Evolutionary conservation across 2,113 vertebrate genomes (phyloP), one percentile per base, ranked within the genome.

Genomic region (Carlito syrichta): DNA sequence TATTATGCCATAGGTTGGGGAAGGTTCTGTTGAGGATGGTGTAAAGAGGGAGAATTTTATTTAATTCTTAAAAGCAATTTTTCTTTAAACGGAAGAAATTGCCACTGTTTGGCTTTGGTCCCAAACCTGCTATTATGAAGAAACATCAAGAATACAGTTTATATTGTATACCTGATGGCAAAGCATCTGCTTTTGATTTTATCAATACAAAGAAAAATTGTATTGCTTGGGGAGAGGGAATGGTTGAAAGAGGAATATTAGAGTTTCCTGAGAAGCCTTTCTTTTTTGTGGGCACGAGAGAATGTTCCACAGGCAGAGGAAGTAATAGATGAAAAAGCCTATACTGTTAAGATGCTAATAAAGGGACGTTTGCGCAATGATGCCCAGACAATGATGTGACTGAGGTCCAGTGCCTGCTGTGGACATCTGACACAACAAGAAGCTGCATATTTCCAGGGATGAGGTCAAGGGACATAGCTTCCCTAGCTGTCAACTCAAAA

Each of bases 171-270:
- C 86, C 87, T 97, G 91, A 97, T 97, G 95, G 96, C 77, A 98
- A 96, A 40, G 85, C 97, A 98, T 98, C 97, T 98, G 98, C 97
- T 97, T 98, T 91, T 74, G 96, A 88, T 86, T 98, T 91, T 97
- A 90, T 81, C 96, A 96, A 89, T 89, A 86, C 86, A 96, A 94
- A 96, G 98, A 95, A 90, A 98, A 98, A 89, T 85, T 95, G 96
- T 93, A 86, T 96, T 54, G 43, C 78, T 96, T 68, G 73, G 97
- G 94, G 35, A 32, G 48, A 92, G 89, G 93, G 97, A 38, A 14
- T 50, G 96, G 56, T 92, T 95, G 95, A 97, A 96, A 98, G 97
- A 78, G 5, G 25, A 98, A 98, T 86, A 74, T 1, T 87, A 71
- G 84, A 95, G 88, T 52, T 63, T 97, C 88, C 68, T 76, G 76